Evolutionary conservation across 1,140 invertebrate genomes (phyloP).

Genomic region (Drosophila lini): DNA sequence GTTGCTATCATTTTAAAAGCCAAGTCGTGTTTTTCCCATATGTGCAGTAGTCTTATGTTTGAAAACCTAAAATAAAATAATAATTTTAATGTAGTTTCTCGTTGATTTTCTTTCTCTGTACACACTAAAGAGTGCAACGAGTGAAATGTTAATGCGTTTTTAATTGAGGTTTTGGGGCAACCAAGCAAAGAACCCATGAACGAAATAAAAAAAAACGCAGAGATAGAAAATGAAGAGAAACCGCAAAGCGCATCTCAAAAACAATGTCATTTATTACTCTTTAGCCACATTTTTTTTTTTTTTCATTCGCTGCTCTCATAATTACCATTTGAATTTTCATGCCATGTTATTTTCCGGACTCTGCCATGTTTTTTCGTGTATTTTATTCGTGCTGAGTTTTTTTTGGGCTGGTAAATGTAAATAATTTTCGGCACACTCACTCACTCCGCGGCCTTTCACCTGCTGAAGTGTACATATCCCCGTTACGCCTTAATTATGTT

Average conservation of each 20-base stretch:
- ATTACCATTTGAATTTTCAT: slow-evolving; percentile 81
- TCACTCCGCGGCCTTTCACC: slow-evolving; percentile 65
- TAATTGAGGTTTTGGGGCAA: slow-evolving; percentile 82
- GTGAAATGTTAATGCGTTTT: slow-evolving; percentile 84
- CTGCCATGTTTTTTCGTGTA: slow-evolving; percentile 33
- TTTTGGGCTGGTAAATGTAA: slow-evolving; percentile 38
- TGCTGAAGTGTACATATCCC: slow-evolving; percentile 52
- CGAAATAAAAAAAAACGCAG: slow-evolving; percentile 8
- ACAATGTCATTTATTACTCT: slow-evolving; percentile 80
- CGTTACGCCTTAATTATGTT: slow-evolving; percentile 80
- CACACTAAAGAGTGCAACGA: slow-evolving; percentile 64
- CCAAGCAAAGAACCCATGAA: slow-evolving; percentile 54
- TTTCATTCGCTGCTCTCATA: slow-evolving; percentile 48
- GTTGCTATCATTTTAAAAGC: too few relatives aligned
- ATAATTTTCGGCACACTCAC: slow-evolving; percentile 75
- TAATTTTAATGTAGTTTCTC: background rate
- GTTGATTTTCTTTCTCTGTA: background rate
- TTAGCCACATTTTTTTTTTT: slow-evolving; percentile 57
- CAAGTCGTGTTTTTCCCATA: too few relatives aligned
- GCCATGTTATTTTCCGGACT: slow-evolving; percentile 55
- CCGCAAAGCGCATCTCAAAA: slow-evolving; percentile 60
- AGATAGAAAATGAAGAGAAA: slow-evolving; percentile 34
- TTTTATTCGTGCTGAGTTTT: slow-evolving; percentile 13
- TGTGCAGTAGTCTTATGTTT: too few relatives aligned
- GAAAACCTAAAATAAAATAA: background rate